Base-by-base conservation (phyloP, 2,888 invertebrate species). In the Gymnosoma rotundatum region DNA sequence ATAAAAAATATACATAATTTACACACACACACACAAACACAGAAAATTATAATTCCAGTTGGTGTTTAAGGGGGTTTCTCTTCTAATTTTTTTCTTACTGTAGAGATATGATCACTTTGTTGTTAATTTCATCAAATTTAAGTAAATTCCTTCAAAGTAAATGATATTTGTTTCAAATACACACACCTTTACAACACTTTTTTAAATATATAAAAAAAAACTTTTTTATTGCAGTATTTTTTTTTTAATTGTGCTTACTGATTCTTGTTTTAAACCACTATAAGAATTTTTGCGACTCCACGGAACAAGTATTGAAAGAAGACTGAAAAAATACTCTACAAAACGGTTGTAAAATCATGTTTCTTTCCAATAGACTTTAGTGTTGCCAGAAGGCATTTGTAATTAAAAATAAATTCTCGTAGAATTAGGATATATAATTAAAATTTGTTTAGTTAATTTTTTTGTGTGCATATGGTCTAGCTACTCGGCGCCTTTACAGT, bases 321-420 rank as follows among this genome's bases (percentile, higher is more conserved):
- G 78, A 83, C 82, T 83, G 73, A 72, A 78, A 70, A 81, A 81
- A 76, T 73, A 78, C 72, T 76, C 80, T 81, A 63, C 78, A 78
- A 66, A 67, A 58, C 16, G 32, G 36, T 82, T 72, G 60, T 45
- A 78, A 54, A 14, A 78, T 45, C 60, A 66, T 73, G 42, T 73
- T 79, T 64, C n/a, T 70, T 56, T 42, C 50, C 45, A 52, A n/a
- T 42, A 36, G 10, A 3, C 2, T 0, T 16, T 20, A 63, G 63
- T 52, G 52, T 36, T 78, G 21, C 61, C 72, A 73, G 48, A 61
- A 38, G 1, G 6, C 14, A 6, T 48, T 48, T 16, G 12, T 16
- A 48, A 4, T 42, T 0, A 42, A 38, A 10, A 5, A 38, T 9
- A 38, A 38, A 38, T 38, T 38, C 10, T 42, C 12, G 42, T 12